These are phyloP conservation scores for Sorex araneus DNA, from an alignment of 2,113 vertebrate genomes.

Conservation along the genomic window DNA sequence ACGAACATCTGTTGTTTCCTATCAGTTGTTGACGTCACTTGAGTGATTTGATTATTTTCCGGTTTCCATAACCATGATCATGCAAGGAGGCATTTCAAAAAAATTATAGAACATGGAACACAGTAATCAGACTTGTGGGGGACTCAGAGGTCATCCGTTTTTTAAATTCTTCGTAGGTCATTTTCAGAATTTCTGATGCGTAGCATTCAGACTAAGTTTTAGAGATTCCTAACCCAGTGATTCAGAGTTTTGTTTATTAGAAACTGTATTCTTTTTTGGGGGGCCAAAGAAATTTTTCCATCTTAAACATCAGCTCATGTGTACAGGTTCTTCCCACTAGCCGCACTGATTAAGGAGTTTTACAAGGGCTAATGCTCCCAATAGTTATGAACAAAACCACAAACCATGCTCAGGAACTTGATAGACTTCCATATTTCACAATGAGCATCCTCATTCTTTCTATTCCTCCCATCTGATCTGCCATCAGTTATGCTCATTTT, in stretches of 20 bases:
- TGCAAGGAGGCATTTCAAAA: slow-evolving; percentile 56
- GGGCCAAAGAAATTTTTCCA: not conserved
- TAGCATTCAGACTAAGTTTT: not conserved
- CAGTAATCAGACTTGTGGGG: not conserved
- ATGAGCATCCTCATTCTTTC: slow-evolving; percentile 3
- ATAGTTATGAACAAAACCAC: not conserved
- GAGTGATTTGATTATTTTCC: slow-evolving; percentile 74
- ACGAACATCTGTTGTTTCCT: slow-evolving; percentile 73
- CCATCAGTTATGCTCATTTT: not conserved
- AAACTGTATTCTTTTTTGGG: not conserved
- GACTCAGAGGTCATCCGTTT: not conserved
- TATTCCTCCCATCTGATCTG: not conserved
- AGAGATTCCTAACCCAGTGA: not conserved
- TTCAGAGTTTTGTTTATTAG: not conserved
- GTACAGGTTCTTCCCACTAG: not conserved
- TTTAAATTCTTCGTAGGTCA: not conserved
- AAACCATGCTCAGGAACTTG: not conserved
- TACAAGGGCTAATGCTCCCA: not conserved
- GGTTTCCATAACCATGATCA: slow-evolving; percentile 24
- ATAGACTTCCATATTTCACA: not conserved
- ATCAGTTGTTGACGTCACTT: slow-evolving; percentile 68
- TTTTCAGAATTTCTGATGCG: not conserved
- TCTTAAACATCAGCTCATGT: not conserved
- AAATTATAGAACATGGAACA: not conserved
- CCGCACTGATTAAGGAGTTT: not conserved